Conservation (phyloP, 2,113 vertebrate species). For the Grallaria varia region DNA sequence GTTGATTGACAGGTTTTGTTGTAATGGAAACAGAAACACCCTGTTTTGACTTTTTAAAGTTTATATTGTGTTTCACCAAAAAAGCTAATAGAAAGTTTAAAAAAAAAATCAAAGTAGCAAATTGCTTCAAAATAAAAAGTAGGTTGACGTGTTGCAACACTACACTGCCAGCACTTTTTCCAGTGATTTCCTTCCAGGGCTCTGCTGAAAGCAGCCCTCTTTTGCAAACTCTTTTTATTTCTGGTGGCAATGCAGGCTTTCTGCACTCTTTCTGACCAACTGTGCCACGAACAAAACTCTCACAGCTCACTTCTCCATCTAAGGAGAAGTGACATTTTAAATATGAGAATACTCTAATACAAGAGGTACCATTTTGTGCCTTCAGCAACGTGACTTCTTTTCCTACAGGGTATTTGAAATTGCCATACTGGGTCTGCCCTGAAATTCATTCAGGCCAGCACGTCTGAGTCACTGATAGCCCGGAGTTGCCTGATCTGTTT, state of each 20-base stretch:
- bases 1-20: slow-evolving; percentile 14
- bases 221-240: neutral
- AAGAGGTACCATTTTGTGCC: neutral
- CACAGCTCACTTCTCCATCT: neutral
- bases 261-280: neutral
- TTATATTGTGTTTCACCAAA: neutral
- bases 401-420: neutral
- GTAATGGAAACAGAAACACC: neutral
- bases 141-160: neutral
- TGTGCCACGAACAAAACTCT: neutral
- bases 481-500: neutral
- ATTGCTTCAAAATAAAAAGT: slow-evolving; percentile 8
- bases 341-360: neutral
- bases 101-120: neutral
- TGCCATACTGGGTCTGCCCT: neutral
- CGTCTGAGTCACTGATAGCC: neutral
- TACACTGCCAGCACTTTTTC: neutral
- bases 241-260: neutral
- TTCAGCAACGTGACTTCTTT: neutral
- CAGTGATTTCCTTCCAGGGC: neutral
- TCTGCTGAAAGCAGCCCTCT: neutral
- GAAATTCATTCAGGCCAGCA: neutral
- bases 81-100: neutral
- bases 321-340: neutral
- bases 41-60: neutral